Evolutionary conservation across 2,888 invertebrate genomes (phyloP).

Genomic region (Electrophaes corylata): DNA sequence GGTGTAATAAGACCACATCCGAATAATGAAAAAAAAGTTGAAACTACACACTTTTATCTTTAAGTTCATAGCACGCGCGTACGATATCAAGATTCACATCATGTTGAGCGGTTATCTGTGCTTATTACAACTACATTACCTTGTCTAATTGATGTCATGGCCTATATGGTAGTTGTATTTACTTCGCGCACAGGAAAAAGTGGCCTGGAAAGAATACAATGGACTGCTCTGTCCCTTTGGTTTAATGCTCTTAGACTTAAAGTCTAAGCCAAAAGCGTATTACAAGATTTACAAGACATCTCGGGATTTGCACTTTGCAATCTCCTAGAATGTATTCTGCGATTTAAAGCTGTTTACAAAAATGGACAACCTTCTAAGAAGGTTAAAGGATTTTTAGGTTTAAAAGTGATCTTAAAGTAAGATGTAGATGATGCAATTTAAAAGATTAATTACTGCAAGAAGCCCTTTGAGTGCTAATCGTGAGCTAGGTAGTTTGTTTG

Average conservation of each 20-base stretch:
- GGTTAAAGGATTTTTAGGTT: conserved; percentile 8
- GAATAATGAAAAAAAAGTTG: too few relatives aligned
- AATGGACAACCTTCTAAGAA: conserved; percentile 3
- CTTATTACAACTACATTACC: too few relatives aligned
- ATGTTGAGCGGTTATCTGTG: too few relatives aligned
- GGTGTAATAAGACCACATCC: too few relatives aligned
- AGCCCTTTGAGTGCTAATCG: too few relatives aligned
- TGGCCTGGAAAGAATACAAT: background rate
- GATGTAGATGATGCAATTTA: background rate
- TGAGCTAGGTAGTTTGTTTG: too few relatives aligned
- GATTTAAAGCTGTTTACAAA: conserved; percentile 13
- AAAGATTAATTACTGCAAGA: background rate
- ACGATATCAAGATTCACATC: too few relatives aligned
- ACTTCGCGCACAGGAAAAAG: too few relatives aligned
- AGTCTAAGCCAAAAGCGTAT: background rate
- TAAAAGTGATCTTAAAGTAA: background rate
- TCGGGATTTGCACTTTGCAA: conserved; percentile 19
- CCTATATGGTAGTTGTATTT: too few relatives aligned
- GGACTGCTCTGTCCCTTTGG: background rate
- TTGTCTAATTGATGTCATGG: too few relatives aligned
- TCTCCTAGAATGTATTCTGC: conserved; percentile 4
- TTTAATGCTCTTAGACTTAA: background rate
- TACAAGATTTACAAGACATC: conserved; percentile 3
- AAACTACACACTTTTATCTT: too few relatives aligned
- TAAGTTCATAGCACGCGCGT: too few relatives aligned